Evolutionary conservation across 2,113 vertebrate species (phyloP).

Genomic region (Zosterops lateralis): DNA sequence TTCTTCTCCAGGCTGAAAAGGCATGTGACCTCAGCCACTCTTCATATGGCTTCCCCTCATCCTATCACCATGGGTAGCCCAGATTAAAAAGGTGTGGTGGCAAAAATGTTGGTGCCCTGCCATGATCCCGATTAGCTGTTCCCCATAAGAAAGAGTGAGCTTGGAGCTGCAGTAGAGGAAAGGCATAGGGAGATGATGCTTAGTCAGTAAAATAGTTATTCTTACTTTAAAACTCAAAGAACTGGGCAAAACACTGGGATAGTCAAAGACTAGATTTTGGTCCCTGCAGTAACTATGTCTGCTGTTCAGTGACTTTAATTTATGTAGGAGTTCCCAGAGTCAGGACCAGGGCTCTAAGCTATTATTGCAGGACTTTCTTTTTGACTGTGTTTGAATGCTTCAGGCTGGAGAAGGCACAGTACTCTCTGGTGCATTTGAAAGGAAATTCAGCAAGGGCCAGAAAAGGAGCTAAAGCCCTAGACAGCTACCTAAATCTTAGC

Average conservation of each 20-base stretch:
- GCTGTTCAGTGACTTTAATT: neutral
- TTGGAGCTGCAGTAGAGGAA: neutral
- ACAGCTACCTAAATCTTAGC: neutral
- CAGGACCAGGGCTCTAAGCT: neutral
- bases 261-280: neutral
- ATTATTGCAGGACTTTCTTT: neutral
- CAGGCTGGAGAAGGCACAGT: neutral
- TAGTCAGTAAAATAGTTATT: neutral
- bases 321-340: neutral
- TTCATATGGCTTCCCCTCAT: neutral
- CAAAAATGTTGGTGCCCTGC: neutral
- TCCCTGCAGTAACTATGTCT: neutral
- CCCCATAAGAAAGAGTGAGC: neutral
- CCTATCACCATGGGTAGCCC: neutral
- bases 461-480: neutral
- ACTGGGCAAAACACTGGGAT: neutral
- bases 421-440: neutral
- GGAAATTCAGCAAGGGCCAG: neutral
- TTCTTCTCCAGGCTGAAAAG: neutral
- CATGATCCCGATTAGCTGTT: neutral
- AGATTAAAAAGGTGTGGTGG: neutral
- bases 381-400: neutral
- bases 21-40: neutral
- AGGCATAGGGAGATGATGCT: neutral
- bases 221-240: neutral